A percentile compares a stretch with the other conserved stretches of the same genome.
phyloP scores from a whole-genome alignment of 2,888 invertebrate genomes.

The Noctua janthe region DNA sequence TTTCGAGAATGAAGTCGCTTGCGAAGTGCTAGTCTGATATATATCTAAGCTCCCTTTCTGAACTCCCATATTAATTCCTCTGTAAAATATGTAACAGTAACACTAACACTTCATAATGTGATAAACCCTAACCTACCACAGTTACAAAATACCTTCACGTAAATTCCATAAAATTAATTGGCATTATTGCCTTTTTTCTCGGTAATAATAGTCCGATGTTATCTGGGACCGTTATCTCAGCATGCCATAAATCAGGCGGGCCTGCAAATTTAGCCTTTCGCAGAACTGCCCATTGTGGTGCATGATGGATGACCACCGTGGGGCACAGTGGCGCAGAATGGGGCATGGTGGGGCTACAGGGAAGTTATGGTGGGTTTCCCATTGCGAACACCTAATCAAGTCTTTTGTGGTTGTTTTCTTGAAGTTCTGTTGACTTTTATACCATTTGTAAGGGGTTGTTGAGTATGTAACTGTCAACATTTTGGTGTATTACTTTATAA shows the following conservation, averaged over 20 bases:
- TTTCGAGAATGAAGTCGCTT: no score
- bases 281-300: constrained; percentile 70
- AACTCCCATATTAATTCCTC: no score
- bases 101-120: constrained; percentile 12
- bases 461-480: background rate
- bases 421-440: background rate
- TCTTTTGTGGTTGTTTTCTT: constrained; percentile 53
- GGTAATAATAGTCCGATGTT: constrained; percentile 63
- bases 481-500: background rate
- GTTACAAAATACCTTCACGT: constrained; percentile 56
- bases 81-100: constrained; percentile 6
- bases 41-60: background rate
- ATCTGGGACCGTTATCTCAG: constrained; percentile 67
- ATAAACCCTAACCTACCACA: constrained; percentile 30
- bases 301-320: constrained; percentile 71
- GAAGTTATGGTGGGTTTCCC: constrained; percentile 40
- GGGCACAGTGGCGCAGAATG: constrained; percentile 48
- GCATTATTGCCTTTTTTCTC: constrained; percentile 66
- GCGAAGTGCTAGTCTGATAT: no score
- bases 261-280: constrained; percentile 77
- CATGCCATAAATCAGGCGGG: constrained; percentile 78
- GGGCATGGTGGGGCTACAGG: constrained; percentile 42
- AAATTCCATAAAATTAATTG: constrained; percentile 69
- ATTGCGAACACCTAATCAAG: constrained; percentile 50
- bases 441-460: background rate